These are phyloP conservation scores for Drosophila grimshawi DNA, from an alignment of 1,140 invertebrate species.

Conservation along the genomic window DNA sequence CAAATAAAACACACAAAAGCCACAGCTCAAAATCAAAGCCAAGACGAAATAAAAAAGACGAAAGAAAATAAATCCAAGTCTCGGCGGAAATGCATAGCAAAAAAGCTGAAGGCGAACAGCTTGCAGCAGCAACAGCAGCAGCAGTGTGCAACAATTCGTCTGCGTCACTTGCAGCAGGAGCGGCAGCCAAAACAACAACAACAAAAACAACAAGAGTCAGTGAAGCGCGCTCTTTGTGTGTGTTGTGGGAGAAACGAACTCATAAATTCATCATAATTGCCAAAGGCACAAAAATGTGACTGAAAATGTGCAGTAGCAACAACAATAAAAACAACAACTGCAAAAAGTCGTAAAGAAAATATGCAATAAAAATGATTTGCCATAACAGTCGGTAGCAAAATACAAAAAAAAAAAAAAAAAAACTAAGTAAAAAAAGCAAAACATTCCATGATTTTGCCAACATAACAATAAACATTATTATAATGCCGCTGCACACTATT, in stretches of 20 bases:
- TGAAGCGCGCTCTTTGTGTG: conserved; percentile 42
- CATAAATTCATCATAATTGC: conserved; percentile 82
- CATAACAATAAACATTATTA: conserved; percentile 50
- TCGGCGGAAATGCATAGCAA: conserved; percentile 5
- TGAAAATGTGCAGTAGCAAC: conserved; percentile 50
- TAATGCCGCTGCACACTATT: conserved; percentile 46
- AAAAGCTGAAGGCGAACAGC: conserved; percentile 30
- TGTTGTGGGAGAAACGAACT: conserved; percentile 78
- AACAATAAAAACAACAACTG: conserved; percentile 25
- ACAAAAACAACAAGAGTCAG: conserved; percentile 28
- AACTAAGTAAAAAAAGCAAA: neutral
- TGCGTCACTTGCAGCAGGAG: conserved; percentile 69
- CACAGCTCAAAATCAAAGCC: neutral
- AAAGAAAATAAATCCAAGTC: conserved; percentile 5
- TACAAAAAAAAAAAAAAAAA: neutral
- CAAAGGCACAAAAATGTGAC: conserved; percentile 69
- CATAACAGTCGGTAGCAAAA: conserved; percentile 28
- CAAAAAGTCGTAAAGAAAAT: conserved; percentile 52
- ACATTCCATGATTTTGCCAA: conserved; percentile 20
- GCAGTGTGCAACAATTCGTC: conserved; percentile 60
- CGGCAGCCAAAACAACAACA: conserved; percentile 23
- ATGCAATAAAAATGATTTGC: conserved; percentile 72
- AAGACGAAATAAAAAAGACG: neutral
- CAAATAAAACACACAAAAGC: conserved; percentile 10
- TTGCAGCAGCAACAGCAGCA: conserved; percentile 59